phyloP scores from a whole-genome alignment of 23 tunicate genomes.

The Styela clava region DNA sequence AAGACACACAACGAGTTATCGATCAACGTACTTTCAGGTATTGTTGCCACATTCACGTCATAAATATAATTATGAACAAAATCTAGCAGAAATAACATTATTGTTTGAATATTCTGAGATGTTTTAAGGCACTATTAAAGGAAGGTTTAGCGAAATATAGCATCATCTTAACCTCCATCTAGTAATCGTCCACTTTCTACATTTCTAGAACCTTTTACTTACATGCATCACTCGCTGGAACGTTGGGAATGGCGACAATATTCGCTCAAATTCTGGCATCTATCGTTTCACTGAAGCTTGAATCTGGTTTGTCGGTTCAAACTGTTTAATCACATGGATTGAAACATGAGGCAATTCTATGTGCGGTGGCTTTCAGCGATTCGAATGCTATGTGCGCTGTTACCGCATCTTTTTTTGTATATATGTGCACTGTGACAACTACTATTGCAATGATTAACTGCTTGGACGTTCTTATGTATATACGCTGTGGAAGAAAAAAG shows the following conservation, averaged over 20 bases:
- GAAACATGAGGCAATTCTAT: background rate
- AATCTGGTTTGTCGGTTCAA: slow-evolving; percentile 14
- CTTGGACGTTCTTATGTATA: slow-evolving; percentile 16
- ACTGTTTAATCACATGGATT: background rate
- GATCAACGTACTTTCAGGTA: slow-evolving; percentile 14
- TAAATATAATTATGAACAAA: background rate
- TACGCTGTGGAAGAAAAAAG: slow-evolving; percentile 13
- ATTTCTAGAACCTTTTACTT: slow-evolving; percentile 7
- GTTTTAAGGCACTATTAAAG: no score
- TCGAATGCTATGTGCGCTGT: slow-evolving; percentile 17
- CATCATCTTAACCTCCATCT: no score
- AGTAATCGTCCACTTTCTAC: background rate
- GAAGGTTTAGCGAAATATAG: no score
- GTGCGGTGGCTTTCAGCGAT: background rate
- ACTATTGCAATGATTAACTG: slow-evolving; percentile 1
- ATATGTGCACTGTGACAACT: background rate
- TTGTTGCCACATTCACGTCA: background rate
- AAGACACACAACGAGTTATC: background rate
- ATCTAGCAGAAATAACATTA: no score
- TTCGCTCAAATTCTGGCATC: slow-evolving; percentile 1
- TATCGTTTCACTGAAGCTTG: background rate
- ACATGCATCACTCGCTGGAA: background rate
- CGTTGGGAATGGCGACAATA: background rate
- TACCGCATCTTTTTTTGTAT: slow-evolving; percentile 2
- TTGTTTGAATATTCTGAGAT: no score